Percentiles rank a stretch among this genome's conserved stretches.
Conservation (phyloP, 2,888 invertebrate genomes). For the Conchocele bisecta region DNA sequence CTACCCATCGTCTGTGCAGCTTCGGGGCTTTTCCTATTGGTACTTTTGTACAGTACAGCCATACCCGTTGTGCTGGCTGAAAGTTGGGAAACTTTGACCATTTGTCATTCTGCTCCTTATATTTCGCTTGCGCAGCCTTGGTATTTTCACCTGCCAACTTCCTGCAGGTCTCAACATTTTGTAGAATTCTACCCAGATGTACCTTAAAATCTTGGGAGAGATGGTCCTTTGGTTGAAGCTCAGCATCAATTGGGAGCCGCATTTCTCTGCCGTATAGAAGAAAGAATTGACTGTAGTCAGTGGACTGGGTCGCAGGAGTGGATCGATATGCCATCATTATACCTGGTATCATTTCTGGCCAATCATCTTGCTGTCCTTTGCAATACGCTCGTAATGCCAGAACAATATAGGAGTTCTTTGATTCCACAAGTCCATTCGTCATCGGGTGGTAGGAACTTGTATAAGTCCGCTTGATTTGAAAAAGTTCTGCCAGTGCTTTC, state of each 20-base stretch:
- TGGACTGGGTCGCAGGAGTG: constrained; percentile 49
- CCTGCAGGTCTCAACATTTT: constrained; percentile 19
- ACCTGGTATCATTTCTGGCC: constrained; percentile 39
- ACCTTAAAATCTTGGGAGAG: constrained; percentile 6
- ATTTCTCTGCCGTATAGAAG: constrained; percentile 42
- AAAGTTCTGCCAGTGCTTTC: constrained; percentile 30
- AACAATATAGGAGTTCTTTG: constrained; percentile 45
- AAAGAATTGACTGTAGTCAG: constrained; percentile 33
- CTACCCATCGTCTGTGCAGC: constrained; percentile 24
- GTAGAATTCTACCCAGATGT: constrained; percentile 3
- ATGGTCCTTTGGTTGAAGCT: constrained; percentile 21
- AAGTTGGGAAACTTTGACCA: constrained; percentile 15
- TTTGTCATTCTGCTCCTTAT: constrained; percentile 44
- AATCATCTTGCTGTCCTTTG: constrained; percentile 40
- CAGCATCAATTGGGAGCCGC: constrained; percentile 32
- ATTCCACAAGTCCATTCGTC: constrained; percentile 46
- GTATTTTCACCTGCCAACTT: constrained; percentile 28
- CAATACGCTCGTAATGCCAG: constrained; percentile 47
- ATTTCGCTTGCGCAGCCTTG: constrained; percentile 17
- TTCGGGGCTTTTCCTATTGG: constrained; percentile 33
- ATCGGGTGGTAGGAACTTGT: constrained; percentile 52
- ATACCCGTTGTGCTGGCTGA: constrained; percentile 34
- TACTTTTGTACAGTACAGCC: constrained; percentile 32
- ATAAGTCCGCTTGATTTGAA: constrained; percentile 19
- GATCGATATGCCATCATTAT: constrained; percentile 52